Evolutionary conservation across 2,797 vertebrate species (phyloP), one percentile per base, ranked within the genome.

Genomic region (Streptopelia turtur): DNA sequence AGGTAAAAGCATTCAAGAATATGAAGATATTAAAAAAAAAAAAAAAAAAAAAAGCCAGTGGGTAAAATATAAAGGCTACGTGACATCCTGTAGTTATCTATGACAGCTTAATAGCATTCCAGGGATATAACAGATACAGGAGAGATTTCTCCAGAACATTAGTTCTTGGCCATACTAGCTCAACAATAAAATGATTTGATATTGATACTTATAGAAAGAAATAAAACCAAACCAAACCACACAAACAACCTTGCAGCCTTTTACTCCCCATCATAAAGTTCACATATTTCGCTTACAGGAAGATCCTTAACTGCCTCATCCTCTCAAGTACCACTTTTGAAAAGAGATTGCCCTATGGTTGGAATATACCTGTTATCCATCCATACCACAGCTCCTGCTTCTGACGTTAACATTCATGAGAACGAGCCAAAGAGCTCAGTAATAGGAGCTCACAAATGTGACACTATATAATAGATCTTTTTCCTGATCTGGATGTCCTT

Each of bases 31-130:
- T 56, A 2, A 31, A 79, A 75, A 81, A 30, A 7, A 10, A 6
- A 10, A 10, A 6, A 10, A 6, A 7, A 28, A 70, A 17, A 43
- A 16, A 63, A 77, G 49, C 28, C 53, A 83, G 60, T n/a, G 49
- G 35, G 39, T 89, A 80, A 94, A 90, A 92, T 68, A 56, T 13
- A 79, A 95, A 90, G 25, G 41, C 28, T 72, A 9, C 71, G 5
- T 61, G 56, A 75, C 75, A 85, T 61, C 27, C 68, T 41, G 6
- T 74, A 85, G 56, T 80, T 93, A 77, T 31, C 64, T 77, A 12
- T 60, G 83, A 90, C 88, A 95, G 60, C 45, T 84, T 90, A 90
- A 83, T 53, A 77, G 45, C 56, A 49, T 91, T 87, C 64, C 30
- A 60, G 66, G 21, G 33, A 33, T 80, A 70, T 50, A 87, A 93